Percentiles rank a stretch among this genome's conserved stretches.
Conservation (phyloP, 2,797 vertebrate genomes). For the Oreochromis mossambicus region DNA sequence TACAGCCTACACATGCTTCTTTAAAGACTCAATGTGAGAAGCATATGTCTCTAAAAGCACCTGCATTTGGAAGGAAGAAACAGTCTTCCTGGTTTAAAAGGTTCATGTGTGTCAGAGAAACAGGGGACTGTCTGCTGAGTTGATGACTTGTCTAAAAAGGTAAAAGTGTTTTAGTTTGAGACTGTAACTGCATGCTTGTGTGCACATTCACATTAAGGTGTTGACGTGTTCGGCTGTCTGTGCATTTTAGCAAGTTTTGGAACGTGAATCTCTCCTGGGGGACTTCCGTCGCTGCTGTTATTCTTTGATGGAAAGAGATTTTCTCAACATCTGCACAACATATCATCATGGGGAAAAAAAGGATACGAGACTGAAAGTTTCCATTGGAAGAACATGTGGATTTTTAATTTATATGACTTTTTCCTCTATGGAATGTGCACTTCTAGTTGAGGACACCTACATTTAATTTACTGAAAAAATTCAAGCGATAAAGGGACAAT, state of each 20-base stretch:
- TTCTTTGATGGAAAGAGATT: constrained; percentile 60
- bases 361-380: constrained; percentile 50
- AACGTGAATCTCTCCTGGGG: constrained; percentile 46
- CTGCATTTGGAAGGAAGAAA: neutral
- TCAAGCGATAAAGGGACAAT: neutral
- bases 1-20: constrained; percentile 9
- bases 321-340: constrained; percentile 74
- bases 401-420: constrained; percentile 37
- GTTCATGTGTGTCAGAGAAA: neutral
- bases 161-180: constrained; percentile 19
- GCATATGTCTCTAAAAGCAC: constrained; percentile 7
- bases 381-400: constrained; percentile 44
- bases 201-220: neutral
- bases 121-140: neutral
- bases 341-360: constrained; percentile 48
- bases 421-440: neutral
- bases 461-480: constrained; percentile 1
- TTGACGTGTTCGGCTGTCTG: neutral
- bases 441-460: constrained; percentile 8
- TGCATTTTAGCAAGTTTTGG: constrained; percentile 23
- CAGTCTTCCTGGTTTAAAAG: neutral
- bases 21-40: constrained; percentile 22
- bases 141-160: neutral
- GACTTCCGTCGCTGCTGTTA: constrained; percentile 64
- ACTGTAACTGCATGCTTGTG: neutral